Conservation (phyloP, 2,888 invertebrate species). For the Abrostola tripartita region DNA sequence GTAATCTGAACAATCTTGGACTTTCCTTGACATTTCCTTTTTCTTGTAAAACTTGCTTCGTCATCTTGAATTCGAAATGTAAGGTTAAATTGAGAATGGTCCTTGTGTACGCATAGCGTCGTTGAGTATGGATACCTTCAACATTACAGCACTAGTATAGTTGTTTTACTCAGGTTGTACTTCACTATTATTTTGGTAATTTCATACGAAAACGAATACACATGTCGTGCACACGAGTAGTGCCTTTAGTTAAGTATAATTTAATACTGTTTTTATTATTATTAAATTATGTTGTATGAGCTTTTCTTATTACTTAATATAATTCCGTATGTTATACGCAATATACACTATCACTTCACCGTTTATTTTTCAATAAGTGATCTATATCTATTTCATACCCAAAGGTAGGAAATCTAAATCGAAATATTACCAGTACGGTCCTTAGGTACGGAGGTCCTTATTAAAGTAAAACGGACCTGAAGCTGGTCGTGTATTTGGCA, state of each 20-base stretch:
- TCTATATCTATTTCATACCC: background rate
- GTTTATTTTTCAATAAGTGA: background rate
- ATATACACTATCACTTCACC: background rate
- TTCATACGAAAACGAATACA: no score
- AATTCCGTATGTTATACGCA: background rate
- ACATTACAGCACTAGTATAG: background rate
- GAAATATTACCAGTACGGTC: background rate
- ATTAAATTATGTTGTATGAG: no score
- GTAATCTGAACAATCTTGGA: constrained; percentile 44
- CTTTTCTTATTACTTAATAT: no score
- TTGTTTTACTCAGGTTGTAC: background rate
- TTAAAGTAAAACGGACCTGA: background rate
- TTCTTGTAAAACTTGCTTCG: constrained; percentile 14
- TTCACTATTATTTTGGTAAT: no score
- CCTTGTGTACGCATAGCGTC: no score
- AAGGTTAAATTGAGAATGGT: background rate
- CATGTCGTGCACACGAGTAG: no score
- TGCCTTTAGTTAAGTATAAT: no score
- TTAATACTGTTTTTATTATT: no score
- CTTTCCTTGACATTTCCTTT: constrained; percentile 14
- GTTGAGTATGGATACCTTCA: background rate
- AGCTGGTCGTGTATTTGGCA: background rate
- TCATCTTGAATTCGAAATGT: constrained; percentile 6
- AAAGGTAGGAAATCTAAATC: background rate
- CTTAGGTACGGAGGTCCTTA: constrained; percentile 4